Percentiles rank a stretch among this genome's conserved stretches.
These are phyloP conservation scores for Monarcha castaneiventris DNA, from an alignment of 2,113 vertebrate species.

Conservation along the genomic window DNA sequence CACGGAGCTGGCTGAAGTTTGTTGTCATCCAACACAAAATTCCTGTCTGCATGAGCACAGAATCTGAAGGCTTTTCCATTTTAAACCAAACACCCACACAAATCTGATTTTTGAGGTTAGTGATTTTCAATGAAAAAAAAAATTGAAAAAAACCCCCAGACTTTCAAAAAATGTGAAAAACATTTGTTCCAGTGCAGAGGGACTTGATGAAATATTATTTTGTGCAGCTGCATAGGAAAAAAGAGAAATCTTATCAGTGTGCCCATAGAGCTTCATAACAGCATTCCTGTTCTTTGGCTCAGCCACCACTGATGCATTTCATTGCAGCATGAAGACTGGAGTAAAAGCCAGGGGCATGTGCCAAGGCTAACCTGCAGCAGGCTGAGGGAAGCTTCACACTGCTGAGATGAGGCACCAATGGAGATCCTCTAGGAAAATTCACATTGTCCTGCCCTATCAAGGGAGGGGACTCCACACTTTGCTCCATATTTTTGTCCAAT, in stretches of 20 bases:
- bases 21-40: not conserved
- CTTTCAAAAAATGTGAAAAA: not conserved
- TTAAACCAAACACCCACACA: not conserved
- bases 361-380: not conserved
- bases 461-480: not conserved
- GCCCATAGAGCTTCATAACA: not conserved
- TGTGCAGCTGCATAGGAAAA: not conserved
- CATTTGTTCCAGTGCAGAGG: not conserved
- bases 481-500: not conserved
- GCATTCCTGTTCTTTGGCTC: not conserved
- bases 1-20: not conserved
- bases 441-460: accelerated
- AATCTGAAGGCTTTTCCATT: not conserved
- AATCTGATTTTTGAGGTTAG: not conserved
- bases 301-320: not conserved
- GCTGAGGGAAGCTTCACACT: not conserved
- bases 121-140: not conserved
- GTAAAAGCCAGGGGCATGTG: not conserved
- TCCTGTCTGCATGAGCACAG: not conserved
- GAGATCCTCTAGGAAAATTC: not conserved
- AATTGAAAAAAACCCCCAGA: not conserved
- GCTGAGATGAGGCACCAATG: not conserved
- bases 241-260: not conserved
- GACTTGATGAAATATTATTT: not conserved
- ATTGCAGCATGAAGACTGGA: not conserved